Conservation (phyloP, 2,888 invertebrate species). For the Nipponacmea schrenckii region DNA sequence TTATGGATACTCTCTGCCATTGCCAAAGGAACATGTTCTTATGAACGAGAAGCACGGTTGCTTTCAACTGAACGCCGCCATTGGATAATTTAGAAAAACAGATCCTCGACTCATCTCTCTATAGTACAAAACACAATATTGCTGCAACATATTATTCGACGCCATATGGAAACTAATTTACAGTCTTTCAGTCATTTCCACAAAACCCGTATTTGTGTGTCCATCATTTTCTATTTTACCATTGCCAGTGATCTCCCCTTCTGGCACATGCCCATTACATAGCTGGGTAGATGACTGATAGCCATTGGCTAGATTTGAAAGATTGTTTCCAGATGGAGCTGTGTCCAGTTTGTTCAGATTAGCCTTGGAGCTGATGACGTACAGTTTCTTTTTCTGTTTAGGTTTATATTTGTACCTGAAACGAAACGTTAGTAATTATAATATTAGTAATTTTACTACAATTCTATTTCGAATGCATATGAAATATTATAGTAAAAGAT, state of each 20-base stretch:
- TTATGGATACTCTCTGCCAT: no score
- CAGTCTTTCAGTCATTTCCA: constrained; percentile 28
- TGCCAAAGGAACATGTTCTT: no score
- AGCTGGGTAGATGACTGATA: neutral
- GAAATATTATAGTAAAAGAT: no score
- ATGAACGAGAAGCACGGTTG: no score
- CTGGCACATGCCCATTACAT: neutral
- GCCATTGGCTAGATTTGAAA: constrained; percentile 16
- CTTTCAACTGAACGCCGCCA: no score
- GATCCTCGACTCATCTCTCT: no score
- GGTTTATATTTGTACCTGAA: constrained; percentile 35
- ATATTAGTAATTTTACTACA: no score
- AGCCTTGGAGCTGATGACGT: constrained; percentile 27
- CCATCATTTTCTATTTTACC: constrained; percentile 14
- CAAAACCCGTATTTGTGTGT: constrained; percentile 23
- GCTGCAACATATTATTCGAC: no score
- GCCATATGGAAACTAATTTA: constrained; percentile 1
- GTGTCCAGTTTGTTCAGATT: constrained; percentile 22
- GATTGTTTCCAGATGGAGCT: neutral
- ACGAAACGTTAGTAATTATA: no score
- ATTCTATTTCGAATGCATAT: no score
- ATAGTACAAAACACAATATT: no score
- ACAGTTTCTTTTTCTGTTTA: constrained; percentile 32
- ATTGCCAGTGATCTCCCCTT: constrained; percentile 2
- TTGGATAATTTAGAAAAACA: no score